Evolutionary conservation across 2,113 vertebrate species (phyloP), one percentile per base, ranked within the genome.

Genomic region (Bungarus multicinctus): DNA sequence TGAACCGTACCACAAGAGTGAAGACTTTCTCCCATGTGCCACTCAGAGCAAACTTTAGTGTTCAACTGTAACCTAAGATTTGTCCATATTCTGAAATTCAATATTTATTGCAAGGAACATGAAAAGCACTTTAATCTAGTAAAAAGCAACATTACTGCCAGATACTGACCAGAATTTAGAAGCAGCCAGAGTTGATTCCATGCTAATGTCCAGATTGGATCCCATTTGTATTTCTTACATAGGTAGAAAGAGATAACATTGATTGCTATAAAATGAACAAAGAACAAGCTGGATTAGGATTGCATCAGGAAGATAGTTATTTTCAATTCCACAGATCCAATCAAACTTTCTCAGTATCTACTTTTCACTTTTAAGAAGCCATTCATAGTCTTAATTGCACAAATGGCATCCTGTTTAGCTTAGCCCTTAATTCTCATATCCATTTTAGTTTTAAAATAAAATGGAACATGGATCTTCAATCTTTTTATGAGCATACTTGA

Each of bases 1-100:
- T 93, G 95, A 95, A 95, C 91, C 93, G 93, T 94, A 93, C 96
- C 96, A 97, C 96, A 96, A 95, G 39, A 47, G 22, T 60, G 92
- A 88, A 94, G 95, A 89, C 87, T 43, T 92, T 96, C 93, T n/a
- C 91, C 91, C 54, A 94, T 93, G 90, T 95, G 95, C 22, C 92
- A 95, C 89, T 53, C 89, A 94, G 9, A 94, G 94, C 89, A 94
- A 93, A 74, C 94, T 89, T 91, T 95, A 95, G 95, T 85, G 94
- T 95, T 93, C 92, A 93, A 85, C 94, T 93, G 90, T 89, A 93
- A 87, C 58, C 74, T 4, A 0, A 0, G 47, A 58, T 30, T 89
- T 96, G 95, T 96, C 95, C 50, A 0, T 88, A 89, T 92, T 93
- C 93, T n/a, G 95, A 97, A 96, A 97, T 95, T 93, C 94, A 95